Conservation (phyloP, 2,113 vertebrate genomes). For the Tupaia chinensis region DNA sequence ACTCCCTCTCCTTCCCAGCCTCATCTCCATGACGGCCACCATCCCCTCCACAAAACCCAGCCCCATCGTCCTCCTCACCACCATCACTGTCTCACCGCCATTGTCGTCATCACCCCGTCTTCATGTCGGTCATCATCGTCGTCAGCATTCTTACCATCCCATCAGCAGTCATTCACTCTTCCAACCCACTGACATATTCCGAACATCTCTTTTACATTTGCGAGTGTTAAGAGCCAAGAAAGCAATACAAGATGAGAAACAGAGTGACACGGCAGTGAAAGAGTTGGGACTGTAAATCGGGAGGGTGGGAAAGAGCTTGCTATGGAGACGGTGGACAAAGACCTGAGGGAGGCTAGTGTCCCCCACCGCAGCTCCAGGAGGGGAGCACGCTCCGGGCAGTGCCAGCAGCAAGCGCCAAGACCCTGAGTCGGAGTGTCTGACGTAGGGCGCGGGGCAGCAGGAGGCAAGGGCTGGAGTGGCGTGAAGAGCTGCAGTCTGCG, state of each 20-base stretch:
- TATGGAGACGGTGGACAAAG: background rate
- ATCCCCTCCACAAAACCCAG: background rate
- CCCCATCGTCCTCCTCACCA: background rate
- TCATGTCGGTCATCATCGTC: rapidly evolving
- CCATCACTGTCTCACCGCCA: rapidly evolving
- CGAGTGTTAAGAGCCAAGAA: background rate
- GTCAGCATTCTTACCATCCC: background rate
- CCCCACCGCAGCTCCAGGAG: background rate
- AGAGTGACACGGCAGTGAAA: background rate
- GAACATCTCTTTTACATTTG: background rate
- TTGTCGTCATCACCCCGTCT: rapidly evolving
- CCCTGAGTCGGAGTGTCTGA: background rate
- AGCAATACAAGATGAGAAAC: background rate
- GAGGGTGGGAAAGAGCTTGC: background rate
- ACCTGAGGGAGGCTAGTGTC: background rate
- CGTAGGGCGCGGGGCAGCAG: background rate
- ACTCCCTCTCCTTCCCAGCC: background rate
- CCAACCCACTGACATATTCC: background rate
- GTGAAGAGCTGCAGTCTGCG: rapidly evolving
- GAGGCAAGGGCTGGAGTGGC: background rate
- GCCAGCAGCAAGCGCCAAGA: background rate
- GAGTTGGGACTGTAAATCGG: background rate
- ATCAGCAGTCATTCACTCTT: background rate
- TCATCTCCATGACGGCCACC: rapidly evolving
- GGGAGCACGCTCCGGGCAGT: background rate